These are phyloP conservation scores for Campoletis raptor DNA, from an alignment of 2,888 invertebrate species.

Conservation along the genomic window DNA sequence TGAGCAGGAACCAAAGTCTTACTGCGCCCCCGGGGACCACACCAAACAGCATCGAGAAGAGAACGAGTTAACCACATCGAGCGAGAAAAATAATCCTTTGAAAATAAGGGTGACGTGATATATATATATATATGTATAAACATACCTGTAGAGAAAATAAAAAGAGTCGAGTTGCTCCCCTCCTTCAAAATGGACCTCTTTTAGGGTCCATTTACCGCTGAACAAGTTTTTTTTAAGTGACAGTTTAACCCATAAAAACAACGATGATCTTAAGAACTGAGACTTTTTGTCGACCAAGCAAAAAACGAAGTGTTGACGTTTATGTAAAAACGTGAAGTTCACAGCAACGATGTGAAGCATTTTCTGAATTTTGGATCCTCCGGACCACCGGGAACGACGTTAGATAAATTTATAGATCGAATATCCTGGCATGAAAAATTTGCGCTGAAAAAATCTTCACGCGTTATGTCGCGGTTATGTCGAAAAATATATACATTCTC, in stretches of 20 bases:
- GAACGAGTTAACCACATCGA: slow-evolving; percentile 59
- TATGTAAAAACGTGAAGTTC: slow-evolving; percentile 3
- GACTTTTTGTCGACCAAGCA: not conserved
- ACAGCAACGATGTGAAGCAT: not conserved
- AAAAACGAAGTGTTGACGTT: slow-evolving; percentile 1
- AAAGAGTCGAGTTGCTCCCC: slow-evolving; percentile 48
- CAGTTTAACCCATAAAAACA: slow-evolving; percentile 21
- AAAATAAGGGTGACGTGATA: slow-evolving; percentile 66
- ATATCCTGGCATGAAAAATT: slow-evolving; percentile 46
- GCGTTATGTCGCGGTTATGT: slow-evolving; percentile 2
- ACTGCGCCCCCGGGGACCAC: slow-evolving; percentile 64
- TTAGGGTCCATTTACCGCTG: slow-evolving; percentile 26
- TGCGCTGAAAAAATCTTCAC: slow-evolving; percentile 38
- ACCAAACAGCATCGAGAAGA: slow-evolving; percentile 47
- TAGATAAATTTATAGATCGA: slow-evolving; percentile 35
- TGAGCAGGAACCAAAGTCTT: slow-evolving; percentile 50
- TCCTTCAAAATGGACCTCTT: slow-evolving; percentile 2
- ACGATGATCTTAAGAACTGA: not conserved
- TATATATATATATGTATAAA: slow-evolving; percentile 26
- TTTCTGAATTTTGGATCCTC: not conserved
- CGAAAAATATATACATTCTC: slow-evolving; percentile 15
- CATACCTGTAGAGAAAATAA: slow-evolving; percentile 16
- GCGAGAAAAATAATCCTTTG: slow-evolving; percentile 65
- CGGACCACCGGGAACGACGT: slow-evolving; percentile 50
- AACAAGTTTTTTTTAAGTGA: slow-evolving; percentile 37